Conservation (phyloP, 2,113 vertebrate genomes). For the Pomatorhinus ruficollis region DNA sequence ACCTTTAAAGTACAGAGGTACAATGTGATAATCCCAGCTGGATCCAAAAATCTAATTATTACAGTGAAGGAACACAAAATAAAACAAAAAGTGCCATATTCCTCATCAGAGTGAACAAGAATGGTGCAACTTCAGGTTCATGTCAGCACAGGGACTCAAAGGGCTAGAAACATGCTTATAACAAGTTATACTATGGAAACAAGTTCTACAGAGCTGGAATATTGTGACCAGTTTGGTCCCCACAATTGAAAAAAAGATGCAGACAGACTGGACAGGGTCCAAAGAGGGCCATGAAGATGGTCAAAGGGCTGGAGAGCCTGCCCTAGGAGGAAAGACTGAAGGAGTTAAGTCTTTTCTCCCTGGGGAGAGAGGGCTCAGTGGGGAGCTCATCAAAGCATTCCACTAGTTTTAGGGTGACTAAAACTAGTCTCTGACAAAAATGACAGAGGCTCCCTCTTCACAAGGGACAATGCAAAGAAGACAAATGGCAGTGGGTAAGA, state of each 20-base stretch:
- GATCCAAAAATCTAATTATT: slow-evolving; percentile 34
- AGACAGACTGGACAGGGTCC: background rate
- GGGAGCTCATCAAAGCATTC: background rate
- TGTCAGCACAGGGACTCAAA: background rate
- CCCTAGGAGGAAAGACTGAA: background rate
- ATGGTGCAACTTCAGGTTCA: background rate
- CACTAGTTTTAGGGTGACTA: background rate
- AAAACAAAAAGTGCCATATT: background rate
- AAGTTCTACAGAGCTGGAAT: background rate
- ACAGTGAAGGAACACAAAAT: slow-evolving; percentile 1
- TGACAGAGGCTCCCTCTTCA: background rate
- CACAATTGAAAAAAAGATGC: background rate
- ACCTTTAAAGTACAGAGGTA: background rate
- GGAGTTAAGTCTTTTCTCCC: background rate
- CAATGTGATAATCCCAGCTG: slow-evolving; percentile 8
- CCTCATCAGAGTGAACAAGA: background rate
- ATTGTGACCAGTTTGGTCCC: background rate
- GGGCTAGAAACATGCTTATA: background rate
- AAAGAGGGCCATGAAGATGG: background rate
- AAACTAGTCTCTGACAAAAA: no score
- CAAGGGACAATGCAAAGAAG: background rate
- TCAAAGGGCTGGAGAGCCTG: background rate
- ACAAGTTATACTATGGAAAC: background rate
- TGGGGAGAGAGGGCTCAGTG: background rate
- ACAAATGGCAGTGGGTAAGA: background rate